Percentiles rank a stretch among this genome's conserved stretches.
Conservation (phyloP, 1,140 invertebrate genomes). For the Holotrichia oblita region DNA sequence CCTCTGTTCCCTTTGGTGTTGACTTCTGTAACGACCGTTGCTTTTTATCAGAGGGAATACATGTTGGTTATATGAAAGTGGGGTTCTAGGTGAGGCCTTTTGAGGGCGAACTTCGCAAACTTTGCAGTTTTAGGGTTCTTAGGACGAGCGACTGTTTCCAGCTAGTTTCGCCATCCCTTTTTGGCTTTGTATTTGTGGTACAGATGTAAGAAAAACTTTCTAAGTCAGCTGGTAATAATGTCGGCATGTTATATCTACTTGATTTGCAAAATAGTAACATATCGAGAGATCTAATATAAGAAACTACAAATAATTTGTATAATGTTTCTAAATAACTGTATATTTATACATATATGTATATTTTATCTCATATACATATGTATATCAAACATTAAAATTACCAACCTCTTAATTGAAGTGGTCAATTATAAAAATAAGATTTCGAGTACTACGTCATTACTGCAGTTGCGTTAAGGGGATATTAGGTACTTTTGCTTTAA, state of each 20-base stretch:
- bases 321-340: too few relatives aligned
- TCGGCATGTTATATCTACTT: neutral
- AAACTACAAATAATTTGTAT: too few relatives aligned
- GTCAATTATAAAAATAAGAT: too few relatives aligned
- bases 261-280: too few relatives aligned
- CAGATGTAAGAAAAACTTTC: neutral
- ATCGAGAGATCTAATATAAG: too few relatives aligned
- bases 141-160: neutral
- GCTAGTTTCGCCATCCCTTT: neutral
- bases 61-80: neutral
- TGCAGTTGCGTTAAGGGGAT: too few relatives aligned
- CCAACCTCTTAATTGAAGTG: too few relatives aligned
- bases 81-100: slow-evolving; percentile 12
- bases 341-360: too few relatives aligned
- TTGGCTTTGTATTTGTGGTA: neutral
- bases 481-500: too few relatives aligned
- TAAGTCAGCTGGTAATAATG: neutral
- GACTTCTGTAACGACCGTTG: neutral
- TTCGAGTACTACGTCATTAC: too few relatives aligned
- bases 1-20: neutral
- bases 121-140: slow-evolving; percentile 16
- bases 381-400: too few relatives aligned
- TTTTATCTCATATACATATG: too few relatives aligned
- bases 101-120: slow-evolving; percentile 9
- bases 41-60: neutral